These are phyloP conservation scores for Hippocampus kuda DNA, from an alignment of 2,797 vertebrate species.

Conservation along the genomic window DNA sequence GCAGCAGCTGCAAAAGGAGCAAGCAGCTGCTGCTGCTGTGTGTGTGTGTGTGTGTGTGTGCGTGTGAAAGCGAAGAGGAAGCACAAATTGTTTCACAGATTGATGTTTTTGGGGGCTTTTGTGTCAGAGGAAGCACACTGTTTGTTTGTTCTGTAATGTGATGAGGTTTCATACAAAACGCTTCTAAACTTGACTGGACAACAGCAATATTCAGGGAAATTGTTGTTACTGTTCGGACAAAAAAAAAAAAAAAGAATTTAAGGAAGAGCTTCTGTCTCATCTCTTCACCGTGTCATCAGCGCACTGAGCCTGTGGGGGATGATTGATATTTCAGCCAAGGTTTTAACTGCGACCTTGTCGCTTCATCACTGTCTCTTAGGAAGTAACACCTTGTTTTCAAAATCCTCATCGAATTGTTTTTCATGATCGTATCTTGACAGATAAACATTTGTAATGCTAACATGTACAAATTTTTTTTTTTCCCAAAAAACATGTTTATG, in stretches of 20 bases:
- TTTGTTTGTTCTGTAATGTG: background rate
- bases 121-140: background rate
- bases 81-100: background rate
- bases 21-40: too few relatives aligned
- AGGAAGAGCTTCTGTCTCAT: background rate
- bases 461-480: background rate
- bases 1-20: too few relatives aligned
- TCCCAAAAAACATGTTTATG: background rate
- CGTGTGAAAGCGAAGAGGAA: background rate
- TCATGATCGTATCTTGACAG: background rate
- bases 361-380: background rate
- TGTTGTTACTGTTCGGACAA: background rate
- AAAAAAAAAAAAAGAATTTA: background rate
- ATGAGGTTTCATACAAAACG: background rate
- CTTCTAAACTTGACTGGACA: background rate
- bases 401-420: background rate
- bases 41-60: conserved; percentile 1
- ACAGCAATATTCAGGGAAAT: background rate
- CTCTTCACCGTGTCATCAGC: background rate
- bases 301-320: background rate
- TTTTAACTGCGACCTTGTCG: background rate
- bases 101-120: conserved; percentile 2
- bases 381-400: too few relatives aligned
- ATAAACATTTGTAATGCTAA: background rate
- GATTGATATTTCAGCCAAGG: background rate